Evolutionary conservation across 2,113 vertebrate genomes (phyloP).

Genomic region (Eudyptes chrysolophus): DNA sequence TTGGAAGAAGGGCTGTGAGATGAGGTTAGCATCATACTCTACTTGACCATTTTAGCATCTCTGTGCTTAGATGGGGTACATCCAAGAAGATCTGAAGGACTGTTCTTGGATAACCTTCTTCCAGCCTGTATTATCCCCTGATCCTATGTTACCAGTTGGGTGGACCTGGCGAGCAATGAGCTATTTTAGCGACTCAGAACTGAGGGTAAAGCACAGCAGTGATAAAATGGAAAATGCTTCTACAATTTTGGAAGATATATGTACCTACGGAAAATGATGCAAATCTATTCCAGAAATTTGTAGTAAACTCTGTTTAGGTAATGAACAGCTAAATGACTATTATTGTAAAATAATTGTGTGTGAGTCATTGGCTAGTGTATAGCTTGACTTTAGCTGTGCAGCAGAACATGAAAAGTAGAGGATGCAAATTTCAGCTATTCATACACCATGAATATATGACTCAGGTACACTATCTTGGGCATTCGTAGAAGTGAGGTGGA

Average conservation of each 20-base stretch:
- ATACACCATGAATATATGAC: background rate
- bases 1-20: background rate
- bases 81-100: background rate
- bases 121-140: background rate
- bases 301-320: background rate
- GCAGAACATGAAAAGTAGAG: background rate
- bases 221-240: background rate
- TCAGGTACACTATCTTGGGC: background rate
- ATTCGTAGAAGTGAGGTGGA: background rate
- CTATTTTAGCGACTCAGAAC: background rate
- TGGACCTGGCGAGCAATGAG: accelerated
- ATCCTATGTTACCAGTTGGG: accelerated
- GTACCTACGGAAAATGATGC: background rate
- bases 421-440: background rate
- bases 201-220: background rate
- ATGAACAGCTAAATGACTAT: background rate
- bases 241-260: background rate
- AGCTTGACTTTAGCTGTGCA: background rate
- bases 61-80: too few species aligned
- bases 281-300: background rate
- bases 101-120: background rate
- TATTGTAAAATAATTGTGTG: background rate
- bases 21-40: background rate
- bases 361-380: background rate
- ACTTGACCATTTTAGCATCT: background rate